phyloP scores from a whole-genome alignment of 2,888 invertebrate species.

The Sphaerophoria taeniata region DNA sequence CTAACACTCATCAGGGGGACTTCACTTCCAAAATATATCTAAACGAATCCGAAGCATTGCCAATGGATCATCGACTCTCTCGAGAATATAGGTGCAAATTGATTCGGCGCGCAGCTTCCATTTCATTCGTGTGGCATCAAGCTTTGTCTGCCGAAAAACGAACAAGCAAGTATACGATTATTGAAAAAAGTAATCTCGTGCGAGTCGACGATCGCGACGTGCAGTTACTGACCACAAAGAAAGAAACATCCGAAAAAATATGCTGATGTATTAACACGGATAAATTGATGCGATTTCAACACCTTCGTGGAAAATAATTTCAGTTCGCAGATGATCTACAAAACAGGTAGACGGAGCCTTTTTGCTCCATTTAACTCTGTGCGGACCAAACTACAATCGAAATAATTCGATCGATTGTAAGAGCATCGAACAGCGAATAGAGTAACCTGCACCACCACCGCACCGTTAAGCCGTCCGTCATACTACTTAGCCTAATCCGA shows the following conservation, averaged over 20 bases:
- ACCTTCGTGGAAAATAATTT: slow-evolving; percentile 74
- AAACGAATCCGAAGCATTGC: slow-evolving; percentile 40
- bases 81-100: slow-evolving; percentile 70
- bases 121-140: slow-evolving; percentile 20
- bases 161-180: slow-evolving; percentile 71
- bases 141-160: slow-evolving; percentile 12
- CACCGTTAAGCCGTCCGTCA: slow-evolving; percentile 43
- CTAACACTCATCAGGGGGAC: slow-evolving; percentile 53
- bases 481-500: slow-evolving; percentile 78
- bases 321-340: slow-evolving; percentile 54
- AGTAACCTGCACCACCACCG: slow-evolving; percentile 11
- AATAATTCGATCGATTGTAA: not conserved
- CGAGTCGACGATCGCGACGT: slow-evolving; percentile 35
- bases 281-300: slow-evolving; percentile 74
- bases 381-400: slow-evolving; percentile 48
- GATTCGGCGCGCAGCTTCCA: slow-evolving; percentile 68
- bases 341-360: slow-evolving; percentile 26
- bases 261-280: slow-evolving; percentile 64
- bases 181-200: slow-evolving; percentile 42
- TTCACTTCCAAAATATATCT: not conserved
- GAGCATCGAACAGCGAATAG: slow-evolving; percentile 16
- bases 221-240: too few species aligned
- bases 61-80: slow-evolving; percentile 70
- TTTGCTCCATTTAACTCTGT: slow-evolving; percentile 42
- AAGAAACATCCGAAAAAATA: slow-evolving; percentile 43